These are phyloP conservation scores for Hydrophis major DNA, from an alignment of 2,797 vertebrate species.

Conservation along the genomic window DNA sequence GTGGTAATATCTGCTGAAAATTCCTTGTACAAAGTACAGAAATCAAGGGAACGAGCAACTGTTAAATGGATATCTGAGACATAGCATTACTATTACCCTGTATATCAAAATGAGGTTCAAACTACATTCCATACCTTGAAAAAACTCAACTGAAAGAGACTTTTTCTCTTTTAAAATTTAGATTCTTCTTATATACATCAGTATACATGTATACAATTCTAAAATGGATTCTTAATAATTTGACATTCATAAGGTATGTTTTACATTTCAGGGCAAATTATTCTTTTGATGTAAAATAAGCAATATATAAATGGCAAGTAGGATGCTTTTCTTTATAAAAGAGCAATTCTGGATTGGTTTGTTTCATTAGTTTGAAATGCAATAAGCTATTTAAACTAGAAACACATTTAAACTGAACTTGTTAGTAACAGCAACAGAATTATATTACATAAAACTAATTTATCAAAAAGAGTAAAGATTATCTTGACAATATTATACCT, in stretches of 20 bases:
- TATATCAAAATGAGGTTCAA: not conserved
- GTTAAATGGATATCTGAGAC: not conserved
- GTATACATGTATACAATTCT: not conserved
- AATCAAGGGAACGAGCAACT: no score
- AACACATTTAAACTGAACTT: slow-evolving; percentile 1
- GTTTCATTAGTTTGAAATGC: not conserved
- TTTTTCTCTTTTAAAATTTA: not conserved
- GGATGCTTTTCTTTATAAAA: not conserved
- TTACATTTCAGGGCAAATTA: not conserved
- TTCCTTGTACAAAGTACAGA: no score
- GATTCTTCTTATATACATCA: not conserved
- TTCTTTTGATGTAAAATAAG: not conserved
- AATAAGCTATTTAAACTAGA: not conserved
- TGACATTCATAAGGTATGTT: not conserved
- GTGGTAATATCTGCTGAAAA: no score
- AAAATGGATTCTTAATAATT: slow-evolving; percentile 11
- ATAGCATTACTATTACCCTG: not conserved
- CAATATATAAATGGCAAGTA: not conserved
- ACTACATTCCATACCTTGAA: not conserved
- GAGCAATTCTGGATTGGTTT: not conserved
- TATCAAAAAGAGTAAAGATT: not conserved
- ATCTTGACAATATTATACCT: slow-evolving; percentile 43
- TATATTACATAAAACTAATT: not conserved
- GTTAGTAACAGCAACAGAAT: not conserved
- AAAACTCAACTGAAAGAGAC: not conserved